phyloP scores from a whole-genome alignment of 2,113 vertebrate genomes.

The Fukomys damarensis region DNA sequence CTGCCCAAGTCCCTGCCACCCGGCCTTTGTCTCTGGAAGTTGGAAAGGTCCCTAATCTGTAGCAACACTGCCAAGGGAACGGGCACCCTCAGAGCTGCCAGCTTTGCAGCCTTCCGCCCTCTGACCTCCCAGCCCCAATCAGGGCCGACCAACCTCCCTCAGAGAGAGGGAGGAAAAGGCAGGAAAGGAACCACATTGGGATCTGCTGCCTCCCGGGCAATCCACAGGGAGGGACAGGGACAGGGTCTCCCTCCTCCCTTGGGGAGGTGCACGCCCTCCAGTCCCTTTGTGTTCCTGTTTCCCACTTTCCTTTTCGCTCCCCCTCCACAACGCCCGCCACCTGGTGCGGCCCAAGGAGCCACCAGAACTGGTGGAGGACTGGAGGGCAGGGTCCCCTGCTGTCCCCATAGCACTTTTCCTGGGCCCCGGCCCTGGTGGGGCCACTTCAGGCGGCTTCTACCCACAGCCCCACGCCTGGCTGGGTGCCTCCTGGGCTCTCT shows the following conservation, averaged over 20 bases:
- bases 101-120: not conserved
- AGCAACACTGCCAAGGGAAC: not conserved
- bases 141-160: not conserved
- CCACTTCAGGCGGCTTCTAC: not conserved
- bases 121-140: not conserved
- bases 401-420: not conserved
- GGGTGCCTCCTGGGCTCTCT: not conserved
- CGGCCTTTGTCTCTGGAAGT: conserved; percentile 27
- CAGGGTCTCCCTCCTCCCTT: not conserved
- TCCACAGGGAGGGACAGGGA: not conserved
- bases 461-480: not conserved
- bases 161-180: not conserved
- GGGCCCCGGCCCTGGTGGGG: not conserved
- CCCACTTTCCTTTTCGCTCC: not conserved
- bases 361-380: not conserved
- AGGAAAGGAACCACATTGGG: conserved; percentile 6
- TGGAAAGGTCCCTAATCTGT: not conserved
- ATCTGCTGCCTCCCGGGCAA: not conserved
- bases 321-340: not conserved
- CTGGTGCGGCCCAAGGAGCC: not conserved
- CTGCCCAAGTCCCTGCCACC: not conserved
- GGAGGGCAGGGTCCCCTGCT: not conserved
- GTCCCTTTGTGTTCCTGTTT: not conserved
- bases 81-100: not conserved
- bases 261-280: not conserved